phyloP scores from a whole-genome alignment of 2,797 vertebrate species.

The Pangasius mekongensis region DNA sequence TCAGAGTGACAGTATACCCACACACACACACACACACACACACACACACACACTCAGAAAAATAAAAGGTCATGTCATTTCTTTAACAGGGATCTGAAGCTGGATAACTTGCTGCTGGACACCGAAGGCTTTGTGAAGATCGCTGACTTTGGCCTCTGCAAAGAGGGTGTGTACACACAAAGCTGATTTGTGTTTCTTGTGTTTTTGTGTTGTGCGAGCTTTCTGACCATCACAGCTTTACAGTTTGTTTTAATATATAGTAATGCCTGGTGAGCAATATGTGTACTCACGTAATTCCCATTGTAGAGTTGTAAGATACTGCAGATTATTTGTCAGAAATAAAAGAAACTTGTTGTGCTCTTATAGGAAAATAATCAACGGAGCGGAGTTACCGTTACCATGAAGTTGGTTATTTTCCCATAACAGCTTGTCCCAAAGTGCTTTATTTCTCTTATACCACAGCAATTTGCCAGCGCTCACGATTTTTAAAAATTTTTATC shows the following conservation, averaged over 20 bases:
- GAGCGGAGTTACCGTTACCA: too few species aligned
- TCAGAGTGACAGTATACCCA: not conserved
- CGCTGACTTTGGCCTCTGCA: constrained; percentile 92
- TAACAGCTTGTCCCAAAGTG: too few species aligned
- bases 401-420: too few species aligned
- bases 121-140: constrained; percentile 89
- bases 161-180: constrained; percentile 81
- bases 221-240: not conserved
- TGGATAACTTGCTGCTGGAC: constrained; percentile 90
- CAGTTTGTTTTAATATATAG: not conserved
- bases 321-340: too few species aligned
- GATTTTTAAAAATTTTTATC: too few species aligned
- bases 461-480: too few species aligned
- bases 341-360: too few species aligned
- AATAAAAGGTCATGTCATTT: not conserved
- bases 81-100: constrained; percentile 82
- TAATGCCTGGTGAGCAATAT: too few species aligned
- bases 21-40: constrained; percentile 17
- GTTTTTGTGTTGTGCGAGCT: not conserved
- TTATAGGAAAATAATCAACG: too few species aligned
- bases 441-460: too few species aligned
- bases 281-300: too few species aligned
- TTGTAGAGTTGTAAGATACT: too few species aligned
- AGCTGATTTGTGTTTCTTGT: not conserved
- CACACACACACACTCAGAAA: not conserved